phyloP scores from a whole-genome alignment of 2,797 vertebrate genomes.

The Crypturellus tataupa region DNA sequence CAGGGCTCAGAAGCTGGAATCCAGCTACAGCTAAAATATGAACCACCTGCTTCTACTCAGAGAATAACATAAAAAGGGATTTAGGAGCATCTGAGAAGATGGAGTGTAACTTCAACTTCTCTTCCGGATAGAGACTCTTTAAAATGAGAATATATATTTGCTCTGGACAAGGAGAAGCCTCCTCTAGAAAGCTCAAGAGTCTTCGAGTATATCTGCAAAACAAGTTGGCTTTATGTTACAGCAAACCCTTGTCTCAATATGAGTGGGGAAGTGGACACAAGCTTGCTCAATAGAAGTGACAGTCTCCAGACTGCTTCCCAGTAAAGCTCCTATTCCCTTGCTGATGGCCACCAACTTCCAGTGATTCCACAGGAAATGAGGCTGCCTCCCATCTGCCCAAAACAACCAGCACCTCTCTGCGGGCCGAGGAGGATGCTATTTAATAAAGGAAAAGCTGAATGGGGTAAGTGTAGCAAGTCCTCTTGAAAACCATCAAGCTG shows the following conservation, averaged over 20 bases:
- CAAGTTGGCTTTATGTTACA: background rate
- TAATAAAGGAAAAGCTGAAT: background rate
- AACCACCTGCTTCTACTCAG: constrained; percentile 9
- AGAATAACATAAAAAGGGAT: background rate
- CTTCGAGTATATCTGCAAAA: background rate
- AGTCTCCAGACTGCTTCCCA: background rate
- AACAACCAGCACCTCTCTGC: background rate
- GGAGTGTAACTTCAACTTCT: background rate
- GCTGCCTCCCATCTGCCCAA: background rate
- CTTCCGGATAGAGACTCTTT: background rate
- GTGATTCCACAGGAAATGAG: background rate
- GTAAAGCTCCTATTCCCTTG: background rate
- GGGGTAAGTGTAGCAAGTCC: background rate
- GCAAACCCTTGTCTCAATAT: fast-evolving
- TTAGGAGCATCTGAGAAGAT: background rate
- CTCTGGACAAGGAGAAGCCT: background rate
- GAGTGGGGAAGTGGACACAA: background rate
- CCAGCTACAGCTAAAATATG: constrained; percentile 2
- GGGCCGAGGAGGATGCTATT: background rate
- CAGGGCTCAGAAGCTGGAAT: constrained; percentile 15
- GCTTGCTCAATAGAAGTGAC: background rate
- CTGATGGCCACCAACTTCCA: background rate
- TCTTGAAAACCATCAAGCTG: background rate
- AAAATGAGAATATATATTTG: background rate
- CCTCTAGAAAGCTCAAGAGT: background rate